Conservation (phyloP, 2,113 vertebrate species). For the Phrynosoma platyrhinos region DNA sequence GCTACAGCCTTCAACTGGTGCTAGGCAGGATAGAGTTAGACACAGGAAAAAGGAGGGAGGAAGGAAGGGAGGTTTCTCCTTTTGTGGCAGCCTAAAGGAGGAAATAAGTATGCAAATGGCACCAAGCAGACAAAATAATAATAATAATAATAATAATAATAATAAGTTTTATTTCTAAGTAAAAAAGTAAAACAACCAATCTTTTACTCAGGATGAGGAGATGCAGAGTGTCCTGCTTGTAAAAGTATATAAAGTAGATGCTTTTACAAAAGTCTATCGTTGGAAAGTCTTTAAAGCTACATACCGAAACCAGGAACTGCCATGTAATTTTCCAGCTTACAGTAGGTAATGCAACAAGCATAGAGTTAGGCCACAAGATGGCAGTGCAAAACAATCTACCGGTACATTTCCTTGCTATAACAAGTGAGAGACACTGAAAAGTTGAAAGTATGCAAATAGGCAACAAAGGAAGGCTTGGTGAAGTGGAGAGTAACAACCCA, state of each 20-base stretch:
- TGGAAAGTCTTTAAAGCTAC: background rate
- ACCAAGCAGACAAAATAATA: background rate
- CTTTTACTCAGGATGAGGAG: background rate
- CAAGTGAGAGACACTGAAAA: too few relatives aligned
- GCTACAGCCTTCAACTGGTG: background rate
- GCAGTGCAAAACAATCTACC: slow-evolving; percentile 32
- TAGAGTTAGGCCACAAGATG: slow-evolving; percentile 27
- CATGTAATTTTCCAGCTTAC: background rate
- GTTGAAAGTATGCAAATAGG: background rate
- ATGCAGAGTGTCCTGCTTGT: background rate
- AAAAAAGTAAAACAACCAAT: background rate
- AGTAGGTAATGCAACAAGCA: background rate
- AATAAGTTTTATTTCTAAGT: too few relatives aligned
- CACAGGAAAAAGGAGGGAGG: background rate
- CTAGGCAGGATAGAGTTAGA: background rate
- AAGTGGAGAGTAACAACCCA: background rate
- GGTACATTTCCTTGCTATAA: background rate
- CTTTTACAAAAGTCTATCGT: background rate
- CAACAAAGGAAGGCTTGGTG: background rate
- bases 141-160: too few relatives aligned
- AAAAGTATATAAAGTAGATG: background rate
- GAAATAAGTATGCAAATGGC: background rate
- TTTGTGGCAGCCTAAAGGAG: background rate
- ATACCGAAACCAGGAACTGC: background rate
- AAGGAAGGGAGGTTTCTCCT: background rate